phyloP scores from a whole-genome alignment of 2,888 invertebrate species.

The Eulithis testata region DNA sequence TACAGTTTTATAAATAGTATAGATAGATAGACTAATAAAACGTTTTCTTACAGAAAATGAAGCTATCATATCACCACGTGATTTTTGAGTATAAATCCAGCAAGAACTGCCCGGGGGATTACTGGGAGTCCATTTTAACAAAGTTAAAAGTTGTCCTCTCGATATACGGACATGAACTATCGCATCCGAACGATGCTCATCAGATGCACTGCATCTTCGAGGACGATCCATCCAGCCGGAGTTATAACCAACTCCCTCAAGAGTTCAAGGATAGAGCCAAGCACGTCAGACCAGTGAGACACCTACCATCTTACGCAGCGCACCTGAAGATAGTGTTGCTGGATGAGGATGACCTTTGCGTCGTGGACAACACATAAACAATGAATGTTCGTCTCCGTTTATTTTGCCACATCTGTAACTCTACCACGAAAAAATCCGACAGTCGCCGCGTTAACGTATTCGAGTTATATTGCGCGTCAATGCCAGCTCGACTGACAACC shows the following conservation, averaged over 20 bases:
- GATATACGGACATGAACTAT: slow-evolving; percentile 13
- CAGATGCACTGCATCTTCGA: slow-evolving; percentile 22
- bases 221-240: slow-evolving; percentile 10
- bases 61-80: slow-evolving; percentile 13
- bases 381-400: neutral
- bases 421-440: too few relatives aligned
- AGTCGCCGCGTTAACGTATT: too few relatives aligned
- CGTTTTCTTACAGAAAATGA: slow-evolving; percentile 21
- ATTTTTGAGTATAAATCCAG: slow-evolving; percentile 6
- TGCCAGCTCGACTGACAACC: too few relatives aligned
- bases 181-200: neutral
- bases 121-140: slow-evolving; percentile 12
- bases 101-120: slow-evolving; percentile 14
- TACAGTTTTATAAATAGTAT: too few relatives aligned
- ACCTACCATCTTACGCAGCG: neutral
- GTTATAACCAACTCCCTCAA: slow-evolving; percentile 1
- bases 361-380: slow-evolving; percentile 14
- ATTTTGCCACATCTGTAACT: neutral
- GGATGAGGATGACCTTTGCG: slow-evolving; percentile 9
- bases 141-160: slow-evolving; percentile 9
- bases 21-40: too few relatives aligned
- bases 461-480: too few relatives aligned
- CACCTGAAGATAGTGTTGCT: slow-evolving; percentile 13
- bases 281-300: neutral
- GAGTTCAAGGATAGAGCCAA: neutral